These are phyloP conservation scores for Octodonta nipae DNA, from an alignment of 2,888 invertebrate genomes.

Conservation along the genomic window DNA sequence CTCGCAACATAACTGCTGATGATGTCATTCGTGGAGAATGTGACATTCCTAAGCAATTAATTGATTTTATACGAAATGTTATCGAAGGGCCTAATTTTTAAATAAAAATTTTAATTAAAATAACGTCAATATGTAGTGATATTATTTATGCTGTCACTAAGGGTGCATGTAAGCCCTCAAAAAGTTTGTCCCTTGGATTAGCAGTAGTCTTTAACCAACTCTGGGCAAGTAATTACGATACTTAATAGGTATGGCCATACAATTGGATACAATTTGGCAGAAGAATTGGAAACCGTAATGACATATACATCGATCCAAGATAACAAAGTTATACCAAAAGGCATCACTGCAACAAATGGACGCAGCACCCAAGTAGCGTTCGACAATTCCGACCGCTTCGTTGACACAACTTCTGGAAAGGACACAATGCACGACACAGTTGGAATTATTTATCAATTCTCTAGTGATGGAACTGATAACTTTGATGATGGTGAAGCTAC, in stretches of 20 bases:
- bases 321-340: conserved; percentile 17
- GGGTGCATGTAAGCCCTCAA: too few relatives aligned
- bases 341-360: conserved; percentile 15
- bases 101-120: conserved; percentile 2
- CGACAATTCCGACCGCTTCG: too few relatives aligned
- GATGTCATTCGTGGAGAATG: too few relatives aligned
- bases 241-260: conserved; percentile 24
- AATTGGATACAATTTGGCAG: conserved; percentile 19
- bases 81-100: conserved; percentile 5
- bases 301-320: conserved; percentile 13
- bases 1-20: conserved; percentile 9
- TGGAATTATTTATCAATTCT: conserved; percentile 12
- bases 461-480: conserved; percentile 11
- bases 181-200: too few relatives aligned
- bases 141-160: too few relatives aligned
- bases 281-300: conserved; percentile 24
- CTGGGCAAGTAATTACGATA: conserved; percentile 18
- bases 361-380: conserved; percentile 22
- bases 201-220: conserved; percentile 21
- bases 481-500: conserved; percentile 10
- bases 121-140: conserved; percentile 15
- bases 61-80: conserved; percentile 8
- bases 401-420: conserved; percentile 16
- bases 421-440: conserved; percentile 21
- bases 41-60: too few relatives aligned